Evolutionary conservation across 1,140 invertebrate species (phyloP).

Genomic region (Zaprionus kolodkinae): DNA sequence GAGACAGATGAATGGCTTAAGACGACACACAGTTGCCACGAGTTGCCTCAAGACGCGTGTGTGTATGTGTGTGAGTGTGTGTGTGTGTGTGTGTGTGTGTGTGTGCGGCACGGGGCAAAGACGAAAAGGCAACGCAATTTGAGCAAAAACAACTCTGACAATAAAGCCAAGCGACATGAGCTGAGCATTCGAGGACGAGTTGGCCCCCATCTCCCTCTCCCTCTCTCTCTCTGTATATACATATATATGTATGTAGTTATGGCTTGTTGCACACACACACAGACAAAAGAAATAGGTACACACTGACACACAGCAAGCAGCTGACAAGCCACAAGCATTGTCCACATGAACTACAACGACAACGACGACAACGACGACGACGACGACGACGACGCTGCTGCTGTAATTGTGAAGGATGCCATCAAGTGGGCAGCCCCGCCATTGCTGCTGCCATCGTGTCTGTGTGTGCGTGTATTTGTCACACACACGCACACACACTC

Average conservation of each 20-base stretch:
- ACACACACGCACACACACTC: slow-evolving; percentile 7
- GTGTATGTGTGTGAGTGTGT: slow-evolving; percentile 14
- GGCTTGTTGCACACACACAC: slow-evolving; percentile 44
- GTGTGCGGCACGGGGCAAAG: slow-evolving; percentile 15
- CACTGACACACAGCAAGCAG: slow-evolving; percentile 53
- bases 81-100: slow-evolving; percentile 21
- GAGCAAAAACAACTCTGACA: slow-evolving; percentile 63
- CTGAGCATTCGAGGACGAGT: slow-evolving; percentile 64
- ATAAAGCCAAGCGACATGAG: slow-evolving; percentile 71
- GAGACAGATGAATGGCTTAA: slow-evolving; percentile 55
- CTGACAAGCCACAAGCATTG: slow-evolving; percentile 74
- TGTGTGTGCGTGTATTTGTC: slow-evolving; percentile 12
- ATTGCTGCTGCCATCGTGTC: slow-evolving; percentile 26
- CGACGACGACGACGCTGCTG: slow-evolving; percentile 38
- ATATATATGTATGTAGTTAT: slow-evolving; percentile 46
- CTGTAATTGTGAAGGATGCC: slow-evolving; percentile 82
- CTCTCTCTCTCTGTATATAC: not conserved
- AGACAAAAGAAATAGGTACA: slow-evolving; percentile 34
- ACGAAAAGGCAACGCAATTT: slow-evolving; percentile 58
- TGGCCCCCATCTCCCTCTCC: slow-evolving; percentile 10
- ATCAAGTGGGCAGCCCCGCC: slow-evolving; percentile 65
- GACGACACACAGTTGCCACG: slow-evolving; percentile 31
- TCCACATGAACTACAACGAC: slow-evolving; percentile 63
- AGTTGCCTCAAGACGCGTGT: not conserved
- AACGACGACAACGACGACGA: slow-evolving; percentile 19